A percentile compares a stretch with the other conserved stretches of the same genome.
Conservation (phyloP, 2,113 vertebrate genomes). For the Ptychochromis oligacanthus region DNA sequence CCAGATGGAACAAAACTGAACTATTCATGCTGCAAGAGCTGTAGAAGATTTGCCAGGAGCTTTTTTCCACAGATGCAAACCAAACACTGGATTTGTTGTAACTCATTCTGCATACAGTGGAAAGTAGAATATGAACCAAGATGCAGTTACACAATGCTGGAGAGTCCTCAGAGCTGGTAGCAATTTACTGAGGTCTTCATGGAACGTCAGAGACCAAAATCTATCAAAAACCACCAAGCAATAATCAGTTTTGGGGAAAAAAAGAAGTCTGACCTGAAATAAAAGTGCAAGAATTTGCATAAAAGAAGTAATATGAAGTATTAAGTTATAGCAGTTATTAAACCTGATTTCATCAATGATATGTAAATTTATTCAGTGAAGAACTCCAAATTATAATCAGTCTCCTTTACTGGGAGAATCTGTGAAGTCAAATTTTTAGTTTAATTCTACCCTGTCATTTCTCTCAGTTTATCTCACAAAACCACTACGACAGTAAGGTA, state of each 20-base stretch:
- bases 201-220: not conserved
- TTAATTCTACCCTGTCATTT: not conserved
- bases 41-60: not conserved
- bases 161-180: not conserved
- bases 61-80: not conserved
- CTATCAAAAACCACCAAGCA: not conserved
- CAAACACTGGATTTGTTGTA: not conserved
- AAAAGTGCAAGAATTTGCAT: rapidly evolving
- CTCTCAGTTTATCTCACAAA: not conserved
- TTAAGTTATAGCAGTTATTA: rapidly evolving
- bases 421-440: not conserved
- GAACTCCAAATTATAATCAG: not conserved
- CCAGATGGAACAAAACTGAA: constrained; percentile 26
- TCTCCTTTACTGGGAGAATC: not conserved
- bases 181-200: rapidly evolving
- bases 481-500: no score
- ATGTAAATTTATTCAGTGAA: not conserved
- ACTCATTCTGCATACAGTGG: not conserved
- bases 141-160: not conserved
- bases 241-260: not conserved
- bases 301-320: not conserved
- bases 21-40: not conserved
- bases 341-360: not conserved
- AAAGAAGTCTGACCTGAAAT: not conserved
- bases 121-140: not conserved